Conservation (phyloP, 2,797 vertebrate species). For the Xenentodon cancila region DNA sequence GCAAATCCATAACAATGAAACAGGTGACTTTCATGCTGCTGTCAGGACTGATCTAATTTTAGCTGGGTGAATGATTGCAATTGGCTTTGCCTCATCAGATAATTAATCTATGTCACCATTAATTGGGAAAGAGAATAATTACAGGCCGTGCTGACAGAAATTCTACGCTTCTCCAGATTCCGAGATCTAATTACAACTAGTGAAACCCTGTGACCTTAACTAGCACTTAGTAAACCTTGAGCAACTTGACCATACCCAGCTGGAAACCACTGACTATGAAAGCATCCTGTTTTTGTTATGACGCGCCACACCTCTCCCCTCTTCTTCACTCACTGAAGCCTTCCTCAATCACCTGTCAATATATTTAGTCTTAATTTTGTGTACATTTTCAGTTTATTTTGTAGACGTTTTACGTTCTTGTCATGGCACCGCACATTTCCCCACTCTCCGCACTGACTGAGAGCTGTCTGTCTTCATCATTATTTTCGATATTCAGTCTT, state of each 20-base stretch:
- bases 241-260: slow-evolving; percentile 89
- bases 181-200: slow-evolving; percentile 96
- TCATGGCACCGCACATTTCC: slow-evolving; percentile 75
- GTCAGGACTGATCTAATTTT: slow-evolving; percentile 99
- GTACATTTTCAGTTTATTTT: slow-evolving; percentile 27
- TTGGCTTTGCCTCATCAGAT: slow-evolving; percentile 99
- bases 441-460: slow-evolving; percentile 73
- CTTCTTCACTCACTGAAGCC: slow-evolving; percentile 83
- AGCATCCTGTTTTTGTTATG: slow-evolving; percentile 86
- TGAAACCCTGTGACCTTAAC: slow-evolving; percentile 89
- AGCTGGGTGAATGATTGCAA: slow-evolving; percentile 99
- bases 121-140: slow-evolving; percentile 99
- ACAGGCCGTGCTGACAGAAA: slow-evolving; percentile 99
- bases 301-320: slow-evolving; percentile 67
- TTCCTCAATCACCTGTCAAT: slow-evolving; percentile 99
- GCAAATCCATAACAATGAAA: slow-evolving; percentile 99
- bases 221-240: slow-evolving; percentile 88
- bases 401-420: slow-evolving; percentile 68
- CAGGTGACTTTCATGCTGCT: slow-evolving; percentile 99
- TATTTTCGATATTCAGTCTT: slow-evolving; percentile 99
- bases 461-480: slow-evolving; percentile 99
- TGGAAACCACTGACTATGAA: slow-evolving; percentile 64
- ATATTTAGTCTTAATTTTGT: slow-evolving; percentile 99
- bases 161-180: slow-evolving; percentile 98
- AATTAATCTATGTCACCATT: slow-evolving; percentile 99